phyloP scores from a whole-genome alignment of 2,888 invertebrate species.

The Oscheius myriophilus region DNA sequence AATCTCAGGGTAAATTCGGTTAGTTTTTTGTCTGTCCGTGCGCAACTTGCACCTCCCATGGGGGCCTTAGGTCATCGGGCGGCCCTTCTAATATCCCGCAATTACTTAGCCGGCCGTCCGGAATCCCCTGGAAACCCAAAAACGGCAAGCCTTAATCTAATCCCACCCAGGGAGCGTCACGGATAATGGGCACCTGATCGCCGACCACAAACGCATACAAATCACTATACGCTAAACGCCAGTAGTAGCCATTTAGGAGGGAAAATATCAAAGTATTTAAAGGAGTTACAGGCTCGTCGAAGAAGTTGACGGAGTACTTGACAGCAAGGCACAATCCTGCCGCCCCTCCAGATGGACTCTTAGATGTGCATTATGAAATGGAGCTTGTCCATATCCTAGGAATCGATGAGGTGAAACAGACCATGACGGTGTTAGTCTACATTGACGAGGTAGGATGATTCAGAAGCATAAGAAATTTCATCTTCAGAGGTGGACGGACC shows the following conservation, averaged over 20 bases:
- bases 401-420: slow-evolving; percentile 69
- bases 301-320: slow-evolving; percentile 62
- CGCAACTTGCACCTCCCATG: slow-evolving; percentile 25
- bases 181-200: slow-evolving; percentile 4
- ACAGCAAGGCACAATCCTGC: slow-evolving; percentile 60
- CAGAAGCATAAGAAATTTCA: background rate
- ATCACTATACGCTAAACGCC: too few relatives aligned
- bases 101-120: slow-evolving; percentile 22
- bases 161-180: slow-evolving; percentile 15
- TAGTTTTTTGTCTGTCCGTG: slow-evolving; percentile 21
- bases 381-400: slow-evolving; percentile 68
- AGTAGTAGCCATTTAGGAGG: too few relatives aligned
- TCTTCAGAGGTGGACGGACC: slow-evolving; percentile 82
- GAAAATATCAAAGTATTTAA: too few relatives aligned
- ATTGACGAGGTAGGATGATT: slow-evolving; percentile 57
- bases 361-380: slow-evolving; percentile 63
- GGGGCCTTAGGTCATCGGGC: slow-evolving; percentile 24
- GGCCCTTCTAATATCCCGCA: slow-evolving; percentile 28
- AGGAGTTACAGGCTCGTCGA: slow-evolving; percentile 57
- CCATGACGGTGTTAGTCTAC: slow-evolving; percentile 68
- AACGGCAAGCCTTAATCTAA: slow-evolving; percentile 21
- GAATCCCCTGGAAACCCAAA: slow-evolving; percentile 22
- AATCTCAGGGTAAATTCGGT: slow-evolving; percentile 13
- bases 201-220: too few relatives aligned
- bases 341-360: slow-evolving; percentile 65